These are phyloP conservation scores for Rhagophthalmus giganteus DNA, from an alignment of 2,888 invertebrate genomes.

Conservation along the genomic window DNA sequence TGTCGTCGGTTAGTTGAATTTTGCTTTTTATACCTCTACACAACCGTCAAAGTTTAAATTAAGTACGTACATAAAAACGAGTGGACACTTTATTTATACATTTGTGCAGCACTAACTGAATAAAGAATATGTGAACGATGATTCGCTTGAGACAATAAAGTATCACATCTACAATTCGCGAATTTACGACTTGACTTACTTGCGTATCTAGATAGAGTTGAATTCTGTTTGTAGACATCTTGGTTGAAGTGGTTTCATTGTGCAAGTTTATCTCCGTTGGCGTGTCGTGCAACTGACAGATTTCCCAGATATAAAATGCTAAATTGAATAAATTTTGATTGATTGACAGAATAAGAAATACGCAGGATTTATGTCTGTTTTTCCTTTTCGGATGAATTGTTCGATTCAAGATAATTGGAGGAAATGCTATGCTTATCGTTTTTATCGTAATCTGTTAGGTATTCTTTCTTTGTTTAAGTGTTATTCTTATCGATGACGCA, in stretches of 20 bases:
- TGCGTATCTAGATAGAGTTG: constrained; percentile 37
- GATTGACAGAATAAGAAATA: constrained; percentile 35
- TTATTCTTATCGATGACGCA: no score
- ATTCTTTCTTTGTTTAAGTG: neutral
- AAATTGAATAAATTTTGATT: constrained; percentile 45
- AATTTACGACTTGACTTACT: constrained; percentile 40
- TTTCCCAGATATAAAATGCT: constrained; percentile 44
- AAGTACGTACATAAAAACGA: no score
- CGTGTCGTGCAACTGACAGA: constrained; percentile 45
- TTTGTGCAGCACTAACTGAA: no score
- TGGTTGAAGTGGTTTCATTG: constrained; percentile 44
- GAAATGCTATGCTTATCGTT: constrained; percentile 3
- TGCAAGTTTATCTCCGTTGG: constrained; percentile 41
- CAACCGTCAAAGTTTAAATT: no score
- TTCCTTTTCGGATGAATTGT: constrained; percentile 14
- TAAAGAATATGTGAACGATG: no score
- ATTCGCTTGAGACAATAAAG: constrained; percentile 37
- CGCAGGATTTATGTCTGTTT: constrained; percentile 27
- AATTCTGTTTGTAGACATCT: constrained; percentile 40
- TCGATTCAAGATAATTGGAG: constrained; percentile 16
- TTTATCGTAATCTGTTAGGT: neutral
- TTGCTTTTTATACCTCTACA: no score
- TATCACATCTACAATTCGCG: constrained; percentile 41
- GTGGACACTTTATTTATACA: no score
- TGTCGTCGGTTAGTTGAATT: no score